Percentiles rank a stretch among this genome's conserved stretches.
These are phyloP conservation scores for Echeneis naucrates DNA, from an alignment of 2,797 vertebrate genomes.

Conservation along the genomic window DNA sequence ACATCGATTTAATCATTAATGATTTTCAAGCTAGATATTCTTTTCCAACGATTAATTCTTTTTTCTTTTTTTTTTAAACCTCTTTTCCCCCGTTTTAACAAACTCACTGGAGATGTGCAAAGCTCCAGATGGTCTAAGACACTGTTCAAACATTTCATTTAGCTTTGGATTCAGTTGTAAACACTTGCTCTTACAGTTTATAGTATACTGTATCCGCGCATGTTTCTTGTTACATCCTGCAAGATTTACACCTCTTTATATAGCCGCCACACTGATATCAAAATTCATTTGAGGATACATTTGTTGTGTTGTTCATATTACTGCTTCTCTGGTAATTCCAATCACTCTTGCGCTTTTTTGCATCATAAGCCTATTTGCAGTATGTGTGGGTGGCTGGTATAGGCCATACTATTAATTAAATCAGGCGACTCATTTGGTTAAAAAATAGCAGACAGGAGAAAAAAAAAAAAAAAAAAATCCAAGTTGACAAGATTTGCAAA, in stretches of 20 bases:
- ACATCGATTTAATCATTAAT: constrained; percentile 9
- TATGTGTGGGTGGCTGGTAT: neutral
- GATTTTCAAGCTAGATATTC: neutral
- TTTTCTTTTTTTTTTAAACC: too few species aligned
- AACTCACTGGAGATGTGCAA: neutral
- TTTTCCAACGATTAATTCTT: neutral
- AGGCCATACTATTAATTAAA: neutral
- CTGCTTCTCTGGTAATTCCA: constrained; percentile 4
- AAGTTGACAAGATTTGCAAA: neutral
- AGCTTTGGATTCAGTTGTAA: constrained; percentile 6
- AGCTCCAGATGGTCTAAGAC: constrained; percentile 27
- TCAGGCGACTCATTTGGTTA: neutral
- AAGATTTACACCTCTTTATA: constrained; percentile 7
- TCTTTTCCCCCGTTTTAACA: constrained; percentile 17
- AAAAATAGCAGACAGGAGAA: constrained; percentile 4
- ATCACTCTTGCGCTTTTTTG: constrained; percentile 1
- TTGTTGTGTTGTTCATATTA: constrained; percentile 11
- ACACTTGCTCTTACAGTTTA: neutral
- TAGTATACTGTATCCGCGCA: neutral
- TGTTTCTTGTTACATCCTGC: neutral
- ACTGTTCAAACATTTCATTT: constrained; percentile 23
- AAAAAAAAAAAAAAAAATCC: too few species aligned
- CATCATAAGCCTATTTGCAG: neutral
- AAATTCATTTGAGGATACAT: constrained; percentile 6
- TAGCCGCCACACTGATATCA: neutral